These are phyloP conservation scores for Pagrus major DNA, from an alignment of 2,113 vertebrate genomes.

Conservation along the genomic window DNA sequence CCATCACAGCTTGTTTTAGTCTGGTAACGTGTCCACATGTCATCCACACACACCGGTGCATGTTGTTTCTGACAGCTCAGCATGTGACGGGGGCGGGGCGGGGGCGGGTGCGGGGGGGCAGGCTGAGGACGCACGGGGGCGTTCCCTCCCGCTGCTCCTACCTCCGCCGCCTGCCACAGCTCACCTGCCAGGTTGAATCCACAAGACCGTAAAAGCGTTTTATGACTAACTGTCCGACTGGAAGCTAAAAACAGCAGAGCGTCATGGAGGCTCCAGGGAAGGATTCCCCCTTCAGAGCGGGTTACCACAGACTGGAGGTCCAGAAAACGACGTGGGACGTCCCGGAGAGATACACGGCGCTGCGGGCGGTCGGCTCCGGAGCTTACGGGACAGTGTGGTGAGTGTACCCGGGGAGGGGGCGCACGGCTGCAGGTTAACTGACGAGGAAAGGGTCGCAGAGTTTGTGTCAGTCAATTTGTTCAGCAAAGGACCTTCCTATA, in stretches of 20 bases:
- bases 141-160: not conserved
- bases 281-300: constrained; percentile 72
- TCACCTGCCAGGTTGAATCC: constrained; percentile 59
- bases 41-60: no score
- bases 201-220: not conserved
- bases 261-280: constrained; percentile 61
- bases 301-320: constrained; percentile 80
- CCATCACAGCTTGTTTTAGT: no score
- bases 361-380: constrained; percentile 82
- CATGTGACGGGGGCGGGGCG: no score
- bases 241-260: not conserved
- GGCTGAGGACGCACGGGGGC: not conserved
- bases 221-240: not conserved
- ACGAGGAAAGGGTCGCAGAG: not conserved
- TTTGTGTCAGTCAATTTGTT: not conserved
- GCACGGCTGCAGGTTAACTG: no score
- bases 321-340: constrained; percentile 87
- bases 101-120: no score
- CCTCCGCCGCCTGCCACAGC: not conserved
- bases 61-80: not conserved
- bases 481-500: not conserved
- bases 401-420: constrained; percentile 44
- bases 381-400: constrained; percentile 88
- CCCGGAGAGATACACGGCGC: constrained; percentile 76
- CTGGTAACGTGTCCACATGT: not conserved